Base-by-base conservation (phyloP, 2,113 vertebrate species). In the Lethenteron reissneri region DNA sequence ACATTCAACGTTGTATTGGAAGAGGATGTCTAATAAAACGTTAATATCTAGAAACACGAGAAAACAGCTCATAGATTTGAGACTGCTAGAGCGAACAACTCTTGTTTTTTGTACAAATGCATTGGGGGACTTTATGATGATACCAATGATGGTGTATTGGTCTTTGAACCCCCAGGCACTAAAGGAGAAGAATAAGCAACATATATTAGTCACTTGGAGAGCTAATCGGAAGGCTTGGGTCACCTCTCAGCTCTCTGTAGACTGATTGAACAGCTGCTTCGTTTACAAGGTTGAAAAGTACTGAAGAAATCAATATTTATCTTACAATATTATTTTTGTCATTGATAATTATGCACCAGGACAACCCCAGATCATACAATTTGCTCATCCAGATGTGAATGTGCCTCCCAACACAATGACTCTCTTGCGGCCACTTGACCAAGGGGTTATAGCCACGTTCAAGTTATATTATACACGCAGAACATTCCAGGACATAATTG, bases 351-450 rank as follows among this genome's bases (percentile, higher is more conserved):
- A 41, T 41, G 64, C 64, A 25, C 64, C 64, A 68, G 64, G 64
- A 10, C 64, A 68, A 10, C 64, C 64, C n/a, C n/a, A 68, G 25
- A 68, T n/a, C 10, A n/a, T 68, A 25, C 64, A 68, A 25, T 68
- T 68, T 68, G 64, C 64, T 68, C 64, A 68, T 25, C 64, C 64
- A n/a, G 25, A 68, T 68, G 64, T 68, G 64, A 11, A 68, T n/a
- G 64, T 68, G 11, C 64, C 64, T 68, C 64, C 64, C 64, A 8
- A 68, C 64, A 68, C 64, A 25, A 9, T 11, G n/a, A 9, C 64
- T 11, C 64, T 68, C 64, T 25, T 68, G 9, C 64, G 25, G 11
- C 64, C 64, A 11, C n/a, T 68, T n/a, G 64, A 68, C 64, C 64
- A 68, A 68, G 64, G 25, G n/a, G n/a, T 68, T 25, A 68, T 2